Evolutionary conservation across 2,888 invertebrate species (phyloP), one percentile per base, ranked within the genome.

Genomic region (Mayetiola destructor): DNA sequence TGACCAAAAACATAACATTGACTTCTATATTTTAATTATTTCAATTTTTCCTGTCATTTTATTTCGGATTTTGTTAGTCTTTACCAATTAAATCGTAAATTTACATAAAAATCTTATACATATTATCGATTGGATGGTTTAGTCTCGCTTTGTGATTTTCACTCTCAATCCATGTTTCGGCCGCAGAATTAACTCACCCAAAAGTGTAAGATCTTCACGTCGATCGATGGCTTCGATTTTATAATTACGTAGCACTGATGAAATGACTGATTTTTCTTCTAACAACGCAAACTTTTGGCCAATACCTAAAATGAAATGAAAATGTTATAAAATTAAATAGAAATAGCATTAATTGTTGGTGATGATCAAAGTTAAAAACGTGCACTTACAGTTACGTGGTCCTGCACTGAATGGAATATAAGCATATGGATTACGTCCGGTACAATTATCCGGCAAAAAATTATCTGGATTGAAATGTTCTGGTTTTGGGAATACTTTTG

Each of bases 351-450:
- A 32, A 32, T 9, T 9, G 32, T 12, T 32, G 32, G 32, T 9
- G 12, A 32, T 83, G 61, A 30, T 29, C 29, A 23, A 52, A 52
- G 1, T 29, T n/a, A n/a, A 9, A 16, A 52, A n/a, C 10, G 3
- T 18, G 6, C 21, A 52, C 52, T 52, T 81, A 62, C 83, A 84
- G 66, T 83, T 83, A 29, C 83, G 74, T 0, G 79, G 78, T 3
- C 83, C 83, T 1, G 81, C 82, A 64, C 82, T 82, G 60, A 84
- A 84, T 0, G 83, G 82, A 57, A 83, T 75, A 64, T 77, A 84
- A 0, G 79, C 75, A 61, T 76, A 84, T 0, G 80, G 79, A 69
- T 84, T 81, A 30, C 81, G 72, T 23, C 69, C 67, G 1, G 64
- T 59, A 12, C 71, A 66, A 62, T 77, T 76, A 64, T 84, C 80